These are phyloP conservation scores for Pangasius djambal DNA, from an alignment of 2,797 vertebrate genomes.

Conservation along the genomic window DNA sequence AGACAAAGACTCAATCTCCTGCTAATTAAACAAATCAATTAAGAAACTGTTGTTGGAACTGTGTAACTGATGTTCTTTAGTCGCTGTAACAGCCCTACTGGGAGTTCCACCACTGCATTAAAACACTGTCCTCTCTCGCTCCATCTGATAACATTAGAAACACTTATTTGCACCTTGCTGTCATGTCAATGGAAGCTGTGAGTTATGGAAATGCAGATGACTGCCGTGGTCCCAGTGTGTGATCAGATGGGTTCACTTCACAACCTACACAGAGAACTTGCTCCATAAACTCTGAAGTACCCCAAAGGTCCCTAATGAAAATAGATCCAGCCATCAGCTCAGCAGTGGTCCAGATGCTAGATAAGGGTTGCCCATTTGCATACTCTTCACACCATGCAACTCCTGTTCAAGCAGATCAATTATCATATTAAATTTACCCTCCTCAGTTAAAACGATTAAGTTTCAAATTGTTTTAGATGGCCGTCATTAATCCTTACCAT, in stretches of 20 bases:
- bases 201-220: slow-evolving; percentile 96
- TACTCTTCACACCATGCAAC: slow-evolving; percentile 90
- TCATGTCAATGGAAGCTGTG: slow-evolving; percentile 92
- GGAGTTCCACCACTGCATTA: slow-evolving; percentile 91
- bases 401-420: slow-evolving; percentile 95
- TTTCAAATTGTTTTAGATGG: slow-evolving; percentile 99
- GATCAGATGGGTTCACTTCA: slow-evolving; percentile 85
- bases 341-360: slow-evolving; percentile 94
- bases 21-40: slow-evolving; percentile 99
- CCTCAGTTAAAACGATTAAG: slow-evolving; percentile 99
- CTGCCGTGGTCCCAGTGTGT: slow-evolving; percentile 93
- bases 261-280: slow-evolving; percentile 91
- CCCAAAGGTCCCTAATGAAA: slow-evolving; percentile 97
- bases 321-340: slow-evolving; percentile 86
- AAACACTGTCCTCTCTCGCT: slow-evolving; percentile 93
- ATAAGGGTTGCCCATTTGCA: slow-evolving; percentile 99
- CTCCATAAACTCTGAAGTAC: slow-evolving; percentile 94
- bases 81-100: slow-evolving; percentile 90
- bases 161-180: slow-evolving; percentile 98
- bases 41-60: slow-evolving; percentile 92
- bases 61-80: slow-evolving; percentile 95
- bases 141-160: slow-evolving; percentile 97
- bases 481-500: slow-evolving; percentile 99
- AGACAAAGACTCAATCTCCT: slow-evolving; percentile 88
- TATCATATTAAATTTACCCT: slow-evolving; percentile 99